These are phyloP conservation scores for Brassicogethes aeneus DNA, from an alignment of 2,888 invertebrate species.

Conservation along the genomic window DNA sequence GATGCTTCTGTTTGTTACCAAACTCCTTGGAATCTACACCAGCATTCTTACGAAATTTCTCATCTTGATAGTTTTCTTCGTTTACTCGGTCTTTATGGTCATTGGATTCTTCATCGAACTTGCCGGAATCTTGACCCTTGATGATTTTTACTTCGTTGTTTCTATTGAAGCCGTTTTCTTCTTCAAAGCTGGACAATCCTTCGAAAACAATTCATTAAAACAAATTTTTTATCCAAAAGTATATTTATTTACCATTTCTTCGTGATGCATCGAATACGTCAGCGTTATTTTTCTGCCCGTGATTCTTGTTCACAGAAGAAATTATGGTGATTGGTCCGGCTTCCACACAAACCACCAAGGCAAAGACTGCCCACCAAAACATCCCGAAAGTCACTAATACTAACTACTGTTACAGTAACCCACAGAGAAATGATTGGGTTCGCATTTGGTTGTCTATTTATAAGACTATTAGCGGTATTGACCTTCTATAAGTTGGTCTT, in stretches of 20 bases:
- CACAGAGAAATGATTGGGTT: too few relatives aligned
- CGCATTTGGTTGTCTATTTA: too few relatives aligned
- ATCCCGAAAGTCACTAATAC: background rate
- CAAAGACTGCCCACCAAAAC: background rate
- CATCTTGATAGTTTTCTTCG: slow-evolving; percentile 27
- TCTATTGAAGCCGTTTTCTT: slow-evolving; percentile 32
- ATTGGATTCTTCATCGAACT: slow-evolving; percentile 27
- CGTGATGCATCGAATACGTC: background rate
- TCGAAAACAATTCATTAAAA: too few relatives aligned
- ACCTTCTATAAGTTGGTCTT: too few relatives aligned
- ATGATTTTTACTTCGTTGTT: slow-evolving; percentile 29
- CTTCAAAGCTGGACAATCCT: slow-evolving; percentile 30
- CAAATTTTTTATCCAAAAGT: too few relatives aligned
- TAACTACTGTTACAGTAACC: background rate
- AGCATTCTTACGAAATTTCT: slow-evolving; percentile 30
- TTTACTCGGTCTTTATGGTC: slow-evolving; percentile 30
- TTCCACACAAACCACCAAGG: background rate
- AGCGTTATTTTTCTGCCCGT: background rate
- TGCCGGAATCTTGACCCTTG: slow-evolving; percentile 28
- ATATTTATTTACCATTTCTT: too few relatives aligned
- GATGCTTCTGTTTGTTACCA: slow-evolving; percentile 42
- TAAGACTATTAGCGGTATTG: too few relatives aligned
- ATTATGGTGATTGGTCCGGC: background rate
- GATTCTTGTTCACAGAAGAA: background rate
- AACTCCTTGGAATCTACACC: slow-evolving; percentile 27